These are phyloP conservation scores for Drosophila truncata DNA, from an alignment of 1,140 invertebrate genomes.

Conservation along the genomic window DNA sequence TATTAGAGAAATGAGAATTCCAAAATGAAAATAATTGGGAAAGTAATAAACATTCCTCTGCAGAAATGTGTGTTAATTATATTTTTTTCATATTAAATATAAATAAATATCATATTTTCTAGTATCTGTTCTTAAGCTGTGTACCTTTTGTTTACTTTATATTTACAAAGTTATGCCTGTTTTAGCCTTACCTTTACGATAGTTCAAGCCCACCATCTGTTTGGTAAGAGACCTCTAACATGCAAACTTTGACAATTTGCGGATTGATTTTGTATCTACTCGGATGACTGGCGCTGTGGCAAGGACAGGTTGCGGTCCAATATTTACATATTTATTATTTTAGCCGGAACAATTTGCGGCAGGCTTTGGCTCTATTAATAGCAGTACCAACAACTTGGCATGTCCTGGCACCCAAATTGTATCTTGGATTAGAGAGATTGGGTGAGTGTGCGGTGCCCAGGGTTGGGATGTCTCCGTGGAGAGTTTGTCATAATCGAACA, in stretches of 20 bases:
- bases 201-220: neutral
- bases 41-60: neutral
- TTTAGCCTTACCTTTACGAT: neutral
- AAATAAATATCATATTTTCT: neutral
- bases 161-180: neutral
- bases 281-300: constrained; percentile 15
- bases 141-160: neutral
- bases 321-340: constrained; percentile 63
- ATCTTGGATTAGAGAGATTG: constrained; percentile 25
- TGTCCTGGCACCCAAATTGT: constrained; percentile 33
- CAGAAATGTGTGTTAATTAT: too few relatives aligned
- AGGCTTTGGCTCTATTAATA: constrained; percentile 47
- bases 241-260: constrained; percentile 26
- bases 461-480: constrained; percentile 10
- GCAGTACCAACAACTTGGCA: constrained; percentile 15
- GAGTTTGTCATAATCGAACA: constrained; percentile 57
- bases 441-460: constrained; percentile 26
- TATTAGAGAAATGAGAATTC: too few relatives aligned
- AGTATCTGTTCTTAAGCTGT: neutral
- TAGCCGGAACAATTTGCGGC: constrained; percentile 38
- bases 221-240: constrained; percentile 10
- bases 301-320: constrained; percentile 18
- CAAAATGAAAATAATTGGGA: neutral
- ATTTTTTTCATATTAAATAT: too few relatives aligned
- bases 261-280: constrained; percentile 28